Percentiles rank a stretch among this genome's conserved stretches.
phyloP scores from a whole-genome alignment of 2,113 vertebrate genomes.

The Actenoides hombroni region DNA sequence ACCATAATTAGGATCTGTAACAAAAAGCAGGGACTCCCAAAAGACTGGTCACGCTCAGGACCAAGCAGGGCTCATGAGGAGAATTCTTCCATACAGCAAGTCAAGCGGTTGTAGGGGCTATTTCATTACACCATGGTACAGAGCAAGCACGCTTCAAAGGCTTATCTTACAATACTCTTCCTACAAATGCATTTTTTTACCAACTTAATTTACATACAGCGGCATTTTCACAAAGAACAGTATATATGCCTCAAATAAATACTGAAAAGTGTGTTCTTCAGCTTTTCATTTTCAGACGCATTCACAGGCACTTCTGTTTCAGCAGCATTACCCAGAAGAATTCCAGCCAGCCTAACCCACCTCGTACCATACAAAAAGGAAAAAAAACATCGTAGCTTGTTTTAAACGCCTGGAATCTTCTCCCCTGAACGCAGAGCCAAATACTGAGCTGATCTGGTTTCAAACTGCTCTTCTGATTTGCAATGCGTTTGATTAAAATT shows the following conservation, averaged over 20 bases:
- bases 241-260: not conserved
- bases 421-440: slow-evolving; percentile 9
- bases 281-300: not conserved
- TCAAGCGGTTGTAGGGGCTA: not conserved
- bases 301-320: not conserved
- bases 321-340: slow-evolving; percentile 14
- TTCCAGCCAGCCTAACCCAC: not conserved
- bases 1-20: not conserved
- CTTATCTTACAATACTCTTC: not conserved
- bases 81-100: not conserved
- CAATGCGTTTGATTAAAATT: slow-evolving; percentile 36
- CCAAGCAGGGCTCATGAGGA: not conserved
- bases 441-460: not conserved
- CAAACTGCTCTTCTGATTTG: slow-evolving; percentile 38
- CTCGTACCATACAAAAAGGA: not conserved
- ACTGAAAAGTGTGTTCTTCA: not conserved
- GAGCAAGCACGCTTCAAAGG: not conserved
- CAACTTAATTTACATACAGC: not conserved
- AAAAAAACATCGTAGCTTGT: not conserved
- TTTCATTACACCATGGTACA: not conserved
- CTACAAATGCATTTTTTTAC: not conserved
- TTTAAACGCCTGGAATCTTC: slow-evolving; percentile 26
- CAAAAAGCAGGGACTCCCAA: not conserved
- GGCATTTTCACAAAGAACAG: not conserved
- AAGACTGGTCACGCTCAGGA: not conserved